Evolutionary conservation across 2,888 invertebrate genomes (phyloP), one percentile per base, ranked within the genome.

Genomic region (Ophioninae sp.): DNA sequence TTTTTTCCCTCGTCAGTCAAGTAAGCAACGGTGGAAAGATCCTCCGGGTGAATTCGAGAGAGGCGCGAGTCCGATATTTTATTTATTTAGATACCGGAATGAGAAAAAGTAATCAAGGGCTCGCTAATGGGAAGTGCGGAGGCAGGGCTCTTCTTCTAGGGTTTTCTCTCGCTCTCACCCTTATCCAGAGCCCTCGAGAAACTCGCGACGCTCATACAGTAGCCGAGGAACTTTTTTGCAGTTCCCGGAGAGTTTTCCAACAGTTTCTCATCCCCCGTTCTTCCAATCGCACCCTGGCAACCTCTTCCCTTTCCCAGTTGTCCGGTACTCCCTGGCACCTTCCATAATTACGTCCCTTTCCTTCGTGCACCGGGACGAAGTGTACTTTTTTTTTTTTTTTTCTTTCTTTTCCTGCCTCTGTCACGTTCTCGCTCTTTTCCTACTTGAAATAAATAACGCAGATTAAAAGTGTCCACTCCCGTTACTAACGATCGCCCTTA

Each of bases 61-160:
- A 87, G 87, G 88, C 87, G 89, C 88, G 88, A 91, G 89, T 86
- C 88, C 90, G 90, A 92, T 93, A 92, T 92, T 93, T 93, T 93
- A 93, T 93, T 93, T 93, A 93, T 92, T 93, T 91, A 92, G 92
- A 93, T 90, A 88, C 89, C 87, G 88, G 89, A 90, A 90, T 88
- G 90, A 90, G 91, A 92, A 91, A 92, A 92, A 92, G 92, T 93
- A 93, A 93, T 93, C 93, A 93, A 92, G 92, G 90, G 89, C 89
- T 89, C 89, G 89, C 91, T 93, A 92, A 93, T 93, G 92, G 92
- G 89, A 91, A 88, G 88, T 88, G 86, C 89, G 85, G 72, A 68
- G 68, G 44, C 68, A 72, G 41, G 56, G 37, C 44, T 85, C 87
- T 87, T 88, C 88, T n/a, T n/a, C n/a, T n/a, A n/a, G n/a, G n/a